Evolutionary conservation across 2,113 vertebrate species (phyloP), one percentile per base, ranked within the genome.

Genomic region (Elephantulus edwardii): DNA sequence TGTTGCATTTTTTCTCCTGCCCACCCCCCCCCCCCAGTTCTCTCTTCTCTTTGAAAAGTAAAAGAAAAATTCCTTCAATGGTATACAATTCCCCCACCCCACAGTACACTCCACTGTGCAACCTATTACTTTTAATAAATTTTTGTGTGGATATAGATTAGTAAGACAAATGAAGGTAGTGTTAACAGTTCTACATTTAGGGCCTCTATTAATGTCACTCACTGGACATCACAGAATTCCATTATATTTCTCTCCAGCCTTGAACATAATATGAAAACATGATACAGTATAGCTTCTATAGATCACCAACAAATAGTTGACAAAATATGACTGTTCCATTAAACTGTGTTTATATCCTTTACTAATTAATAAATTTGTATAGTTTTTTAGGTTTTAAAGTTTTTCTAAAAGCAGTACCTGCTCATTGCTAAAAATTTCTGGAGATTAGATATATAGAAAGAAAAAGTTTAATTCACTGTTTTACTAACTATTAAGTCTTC

Each of bases 401-500:
- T 30, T 40, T 64, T 50, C 26, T 90, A 80, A 91, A 91, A 70
- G 26, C 26, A 60, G 0, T 60, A 30, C 42, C 91, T 92, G n/a
- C 30, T 76, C 30, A 81, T 8, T 56, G 20, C 70, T 35, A 60
- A 70, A 85, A 81, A 89, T 60, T 80, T 79, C 44, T 17, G 11
- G 84, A 85, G 70, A 44, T 85, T 28, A 91, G 48, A 10, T 76
- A 52, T 38, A 89, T 24, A 91, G 44, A 50, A 81, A 80, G 46
- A 48, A 83, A 66, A 75, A 74, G 46, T 46, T 42, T 58, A 71
- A 50, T 70, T 24, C 85, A 28, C 68, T n/a, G n/a, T n/a, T n/a
- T n/a, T n/a, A n/a, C n/a, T n/a, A n/a, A n/a, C n/a, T n/a, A n/a
- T n/a, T n/a, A n/a, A n/a, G n/a, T n/a, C n/a, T n/a, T n/a, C n/a